Conservation (phyloP, 2,113 vertebrate species). For the Prunella himalayana region DNA sequence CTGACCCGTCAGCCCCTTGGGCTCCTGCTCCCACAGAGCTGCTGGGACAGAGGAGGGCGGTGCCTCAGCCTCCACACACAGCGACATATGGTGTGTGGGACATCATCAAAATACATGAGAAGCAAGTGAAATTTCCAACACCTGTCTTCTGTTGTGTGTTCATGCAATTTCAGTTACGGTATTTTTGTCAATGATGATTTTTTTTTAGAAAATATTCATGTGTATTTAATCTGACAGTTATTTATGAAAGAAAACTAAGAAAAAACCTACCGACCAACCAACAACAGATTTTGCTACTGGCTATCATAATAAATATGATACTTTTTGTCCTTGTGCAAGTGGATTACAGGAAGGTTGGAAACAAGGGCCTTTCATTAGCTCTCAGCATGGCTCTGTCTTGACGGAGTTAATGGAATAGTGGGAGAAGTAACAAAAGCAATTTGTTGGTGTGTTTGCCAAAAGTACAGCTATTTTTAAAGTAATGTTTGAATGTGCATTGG, state of each 20-base stretch:
- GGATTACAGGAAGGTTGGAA: background rate
- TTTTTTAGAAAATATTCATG: background rate
- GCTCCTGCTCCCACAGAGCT: background rate
- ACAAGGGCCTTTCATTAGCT: background rate
- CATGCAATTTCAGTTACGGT: background rate
- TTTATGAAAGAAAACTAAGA: background rate
- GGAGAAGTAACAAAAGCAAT: background rate
- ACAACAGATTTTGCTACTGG: background rate
- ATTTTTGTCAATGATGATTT: constrained; percentile 5
- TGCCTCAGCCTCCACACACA: background rate
- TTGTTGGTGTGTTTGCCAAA: background rate
- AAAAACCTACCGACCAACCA: background rate
- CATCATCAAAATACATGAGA: constrained; percentile 10
- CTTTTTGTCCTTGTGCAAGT: background rate
- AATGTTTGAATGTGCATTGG: background rate
- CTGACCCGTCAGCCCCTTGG: background rate
- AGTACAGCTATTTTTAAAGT: constrained; percentile 5
- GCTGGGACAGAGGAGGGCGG: background rate
- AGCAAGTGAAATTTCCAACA: background rate
- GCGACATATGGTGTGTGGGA: constrained; percentile 26
- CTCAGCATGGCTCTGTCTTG: background rate
- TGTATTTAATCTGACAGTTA: background rate
- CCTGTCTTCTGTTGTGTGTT: constrained; percentile 26
- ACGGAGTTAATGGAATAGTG: background rate
- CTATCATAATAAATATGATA: background rate